phyloP scores from a whole-genome alignment of 2,888 invertebrate species.

The Hoplodrina blanda region DNA sequence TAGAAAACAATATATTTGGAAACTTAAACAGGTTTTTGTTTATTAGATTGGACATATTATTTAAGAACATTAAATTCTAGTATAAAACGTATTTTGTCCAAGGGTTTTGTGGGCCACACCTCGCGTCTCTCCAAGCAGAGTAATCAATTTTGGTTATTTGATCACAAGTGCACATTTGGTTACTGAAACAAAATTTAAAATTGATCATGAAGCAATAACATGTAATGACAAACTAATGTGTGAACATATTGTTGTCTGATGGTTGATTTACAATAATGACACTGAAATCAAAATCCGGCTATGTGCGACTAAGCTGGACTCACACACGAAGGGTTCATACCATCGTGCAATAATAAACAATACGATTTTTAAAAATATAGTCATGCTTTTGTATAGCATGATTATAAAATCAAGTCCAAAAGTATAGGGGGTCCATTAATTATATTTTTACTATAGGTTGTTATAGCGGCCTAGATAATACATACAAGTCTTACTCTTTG shows the following conservation, averaged over 20 bases:
- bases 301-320: too few species aligned
- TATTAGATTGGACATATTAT: background rate
- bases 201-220: background rate
- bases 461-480: too few species aligned
- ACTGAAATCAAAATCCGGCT: too few species aligned
- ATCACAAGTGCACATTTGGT: slow-evolving; percentile 44
- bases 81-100: slow-evolving; percentile 22
- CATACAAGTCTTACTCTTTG: too few species aligned
- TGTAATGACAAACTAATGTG: background rate
- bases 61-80: slow-evolving; percentile 2
- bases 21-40: slow-evolving; percentile 7
- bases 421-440: too few species aligned
- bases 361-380: too few species aligned
- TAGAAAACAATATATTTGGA: background rate
- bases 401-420: too few species aligned
- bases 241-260: background rate
- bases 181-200: slow-evolving; percentile 47
- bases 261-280: too few species aligned
- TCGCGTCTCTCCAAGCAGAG: slow-evolving; percentile 44
- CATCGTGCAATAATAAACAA: too few species aligned
- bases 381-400: too few species aligned
- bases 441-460: too few species aligned
- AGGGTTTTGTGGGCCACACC: slow-evolving; percentile 3
- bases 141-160: slow-evolving; percentile 48
- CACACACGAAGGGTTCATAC: too few species aligned